These are phyloP conservation scores for Diploscapter pachys DNA, from an alignment of 1,140 invertebrate species.

Conservation along the genomic window DNA sequence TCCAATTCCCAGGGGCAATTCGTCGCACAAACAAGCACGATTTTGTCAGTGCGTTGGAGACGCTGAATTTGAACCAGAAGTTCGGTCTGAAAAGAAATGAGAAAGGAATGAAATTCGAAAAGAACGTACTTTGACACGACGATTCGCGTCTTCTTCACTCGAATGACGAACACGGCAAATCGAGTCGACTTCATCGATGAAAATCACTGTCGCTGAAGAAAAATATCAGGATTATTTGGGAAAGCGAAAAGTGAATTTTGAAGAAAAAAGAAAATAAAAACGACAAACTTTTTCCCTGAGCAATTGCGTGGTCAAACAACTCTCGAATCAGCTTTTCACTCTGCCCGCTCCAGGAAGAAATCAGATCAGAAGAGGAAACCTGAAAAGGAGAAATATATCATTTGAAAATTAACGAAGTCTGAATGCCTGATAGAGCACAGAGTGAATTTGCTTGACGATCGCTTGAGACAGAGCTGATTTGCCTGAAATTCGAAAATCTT, in stretches of 20 bases:
- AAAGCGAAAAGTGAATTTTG: too few relatives aligned
- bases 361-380: slow-evolving; percentile 21
- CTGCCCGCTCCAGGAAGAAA: slow-evolving; percentile 18
- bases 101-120: background rate
- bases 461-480: slow-evolving; percentile 5
- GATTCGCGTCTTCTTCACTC: slow-evolving; percentile 12
- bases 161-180: background rate
- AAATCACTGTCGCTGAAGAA: slow-evolving; percentile 12
- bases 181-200: slow-evolving; percentile 25
- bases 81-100: slow-evolving; percentile 6
- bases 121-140: slow-evolving; percentile 10
- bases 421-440: slow-evolving; percentile 4
- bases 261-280: too few relatives aligned
- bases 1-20: slow-evolving; percentile 26
- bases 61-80: slow-evolving; percentile 16
- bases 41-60: background rate
- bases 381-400: background rate
- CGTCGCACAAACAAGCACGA: slow-evolving; percentile 10
- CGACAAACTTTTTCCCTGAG: slow-evolving; percentile 1
- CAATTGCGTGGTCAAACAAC: slow-evolving; percentile 9
- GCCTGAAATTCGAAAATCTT: background rate
- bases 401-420: too few relatives aligned
- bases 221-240: background rate
- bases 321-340: slow-evolving; percentile 14
- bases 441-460: slow-evolving; percentile 4